phyloP scores from a whole-genome alignment of 2,797 vertebrate species.

The Pseudocheirus occidentalis region DNA sequence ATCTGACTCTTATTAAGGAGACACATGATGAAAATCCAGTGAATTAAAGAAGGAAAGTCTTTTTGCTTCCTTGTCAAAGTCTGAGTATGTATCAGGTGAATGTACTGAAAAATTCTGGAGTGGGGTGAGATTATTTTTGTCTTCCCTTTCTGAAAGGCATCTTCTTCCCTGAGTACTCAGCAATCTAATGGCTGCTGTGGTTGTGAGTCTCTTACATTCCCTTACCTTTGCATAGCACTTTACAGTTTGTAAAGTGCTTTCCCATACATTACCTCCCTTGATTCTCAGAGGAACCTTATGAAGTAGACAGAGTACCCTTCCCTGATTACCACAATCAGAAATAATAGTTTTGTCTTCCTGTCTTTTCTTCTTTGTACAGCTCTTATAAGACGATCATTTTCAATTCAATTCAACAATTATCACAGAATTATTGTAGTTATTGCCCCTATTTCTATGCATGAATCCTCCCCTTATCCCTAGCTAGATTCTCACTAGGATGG shows the following conservation, averaged over 20 bases:
- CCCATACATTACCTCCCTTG: background rate
- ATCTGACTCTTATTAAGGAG: slow-evolving; percentile 49
- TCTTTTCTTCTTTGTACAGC: background rate
- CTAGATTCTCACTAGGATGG: background rate
- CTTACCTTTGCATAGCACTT: background rate
- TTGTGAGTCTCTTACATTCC: background rate
- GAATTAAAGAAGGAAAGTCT: background rate
- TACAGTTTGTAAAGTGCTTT: background rate
- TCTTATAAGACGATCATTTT: background rate
- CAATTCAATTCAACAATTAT: background rate
- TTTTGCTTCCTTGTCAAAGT: background rate
- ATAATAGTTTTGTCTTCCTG: background rate
- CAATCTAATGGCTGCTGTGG: background rate
- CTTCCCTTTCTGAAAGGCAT: background rate
- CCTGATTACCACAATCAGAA: background rate
- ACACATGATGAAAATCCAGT: background rate
- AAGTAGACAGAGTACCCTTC: background rate
- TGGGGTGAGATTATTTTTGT: background rate
- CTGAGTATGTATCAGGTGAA: background rate
- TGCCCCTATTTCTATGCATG: background rate
- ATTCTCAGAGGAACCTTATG: background rate
- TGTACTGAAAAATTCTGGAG: background rate
- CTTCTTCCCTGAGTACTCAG: background rate
- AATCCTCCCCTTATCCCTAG: background rate
- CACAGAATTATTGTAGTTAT: background rate